Percentiles rank a stretch among this genome's conserved stretches.
Evolutionary conservation across 1,140 invertebrate species (phyloP).

Genomic region (Camponotus floridanus): DNA sequence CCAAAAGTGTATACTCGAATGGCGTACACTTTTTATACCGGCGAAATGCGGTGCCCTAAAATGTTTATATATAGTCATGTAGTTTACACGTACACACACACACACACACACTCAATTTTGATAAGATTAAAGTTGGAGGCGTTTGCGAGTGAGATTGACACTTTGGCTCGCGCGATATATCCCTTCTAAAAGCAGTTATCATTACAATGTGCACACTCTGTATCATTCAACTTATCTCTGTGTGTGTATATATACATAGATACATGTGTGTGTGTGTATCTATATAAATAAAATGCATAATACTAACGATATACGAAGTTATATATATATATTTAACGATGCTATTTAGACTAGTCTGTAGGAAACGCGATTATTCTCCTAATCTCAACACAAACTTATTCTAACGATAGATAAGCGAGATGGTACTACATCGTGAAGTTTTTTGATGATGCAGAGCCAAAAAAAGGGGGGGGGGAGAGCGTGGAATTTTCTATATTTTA

Average conservation of each 20-base stretch:
- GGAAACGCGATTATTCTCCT: conserved; percentile 18
- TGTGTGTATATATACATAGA: conserved; percentile 69
- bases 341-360: conserved; percentile 73
- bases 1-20: conserved; percentile 70
- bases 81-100: conserved; percentile 29
- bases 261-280: conserved; percentile 70
- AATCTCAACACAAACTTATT: conserved; percentile 49
- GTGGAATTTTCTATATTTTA: conserved; percentile 78
- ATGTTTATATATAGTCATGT: conserved; percentile 69
- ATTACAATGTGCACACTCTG: conserved; percentile 65
- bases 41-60: conserved; percentile 70
- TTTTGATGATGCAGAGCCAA: conserved; percentile 39
- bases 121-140: conserved; percentile 55
- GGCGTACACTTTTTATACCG: conserved; percentile 70
- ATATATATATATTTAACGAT: conserved; percentile 61
- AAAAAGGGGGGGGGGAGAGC: not conserved
- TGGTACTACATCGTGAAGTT: conserved; percentile 67
- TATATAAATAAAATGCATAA: conserved; percentile 77
- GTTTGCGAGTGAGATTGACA: not conserved
- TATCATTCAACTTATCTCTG: conserved; percentile 62
- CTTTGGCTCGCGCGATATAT: conserved; percentile 5
- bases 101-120: conserved; percentile 57
- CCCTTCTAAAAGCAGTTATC: conserved; percentile 33
- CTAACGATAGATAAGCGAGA: conserved; percentile 51
- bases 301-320: conserved; percentile 71